These are phyloP conservation scores for Pollenia griseotomentosa DNA, from an alignment of 2,888 invertebrate species.

Conservation along the genomic window DNA sequence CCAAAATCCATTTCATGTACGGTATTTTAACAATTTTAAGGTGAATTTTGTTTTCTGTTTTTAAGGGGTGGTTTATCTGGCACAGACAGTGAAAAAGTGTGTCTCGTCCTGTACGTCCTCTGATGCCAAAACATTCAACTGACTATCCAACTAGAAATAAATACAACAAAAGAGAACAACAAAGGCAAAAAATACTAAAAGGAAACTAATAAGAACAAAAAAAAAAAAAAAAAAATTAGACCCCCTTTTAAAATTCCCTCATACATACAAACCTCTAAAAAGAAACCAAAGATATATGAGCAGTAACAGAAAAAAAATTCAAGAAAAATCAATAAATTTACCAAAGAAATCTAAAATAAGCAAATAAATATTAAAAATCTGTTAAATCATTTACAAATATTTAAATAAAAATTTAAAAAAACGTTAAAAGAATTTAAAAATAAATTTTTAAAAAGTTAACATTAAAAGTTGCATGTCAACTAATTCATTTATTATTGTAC, in stretches of 20 bases:
- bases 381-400: not conserved
- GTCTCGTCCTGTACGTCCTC: constrained; percentile 60
- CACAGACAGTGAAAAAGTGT: constrained; percentile 56
- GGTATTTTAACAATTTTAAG: constrained; percentile 19
- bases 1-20: not conserved
- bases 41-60: constrained; percentile 8
- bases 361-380: not conserved
- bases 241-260: constrained; percentile 24
- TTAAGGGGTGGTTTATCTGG: constrained; percentile 58
- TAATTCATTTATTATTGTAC: not conserved
- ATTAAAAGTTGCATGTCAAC: not conserved
- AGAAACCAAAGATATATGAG: constrained; percentile 21
- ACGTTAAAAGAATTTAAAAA: not conserved
- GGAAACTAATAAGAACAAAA: constrained; percentile 47
- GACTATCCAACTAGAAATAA: constrained; percentile 47
- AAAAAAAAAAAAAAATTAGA: constrained; percentile 25
- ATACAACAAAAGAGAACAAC: constrained; percentile 56
- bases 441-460: not conserved
- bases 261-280: not conserved
- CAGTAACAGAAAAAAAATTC: constrained; percentile 1
- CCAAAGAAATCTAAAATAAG: constrained; percentile 15
- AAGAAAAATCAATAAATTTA: constrained; percentile 63
- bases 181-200: constrained; percentile 25
- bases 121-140: constrained; percentile 39
- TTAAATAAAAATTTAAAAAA: not conserved